Percentiles rank a stretch among this genome's conserved stretches.
Evolutionary conservation across 2,888 invertebrate species (phyloP).

Genomic region (Arctia plantaginis): DNA sequence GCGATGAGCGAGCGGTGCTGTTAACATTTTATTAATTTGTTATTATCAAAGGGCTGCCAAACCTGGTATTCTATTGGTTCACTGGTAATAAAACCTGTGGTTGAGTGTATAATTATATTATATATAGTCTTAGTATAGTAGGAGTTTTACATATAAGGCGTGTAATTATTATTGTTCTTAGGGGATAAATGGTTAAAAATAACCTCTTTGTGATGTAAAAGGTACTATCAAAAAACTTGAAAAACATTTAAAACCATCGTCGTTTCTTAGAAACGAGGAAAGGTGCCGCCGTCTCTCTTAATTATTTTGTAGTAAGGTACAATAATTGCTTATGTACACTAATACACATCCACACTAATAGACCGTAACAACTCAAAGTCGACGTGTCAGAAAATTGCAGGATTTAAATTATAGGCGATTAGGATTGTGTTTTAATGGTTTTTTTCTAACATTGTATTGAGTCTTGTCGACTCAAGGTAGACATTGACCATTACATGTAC

Average conservation of each 20-base stretch:
- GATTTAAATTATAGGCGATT: background rate
- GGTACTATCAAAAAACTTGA: background rate
- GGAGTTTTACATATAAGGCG: constrained; percentile 9
- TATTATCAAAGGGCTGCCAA: constrained; percentile 84
- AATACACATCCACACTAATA: background rate
- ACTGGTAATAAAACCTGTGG: constrained; percentile 46
- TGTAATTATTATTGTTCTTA: constrained; percentile 8
- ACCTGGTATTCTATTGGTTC: constrained; percentile 62
- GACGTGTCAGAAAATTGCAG: background rate
- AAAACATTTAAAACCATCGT: background rate
- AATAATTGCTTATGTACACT: background rate
- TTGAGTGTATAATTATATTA: constrained; percentile 6
- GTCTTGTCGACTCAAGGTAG: constrained; percentile 1
- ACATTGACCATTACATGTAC: constrained; percentile 1
- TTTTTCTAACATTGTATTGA: background rate
- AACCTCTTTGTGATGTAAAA: background rate
- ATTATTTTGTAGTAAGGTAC: background rate
- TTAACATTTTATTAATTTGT: constrained; percentile 87
- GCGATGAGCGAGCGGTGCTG: constrained; percentile 91
- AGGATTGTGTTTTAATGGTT: background rate
- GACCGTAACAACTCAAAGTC: background rate
- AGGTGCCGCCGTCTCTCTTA: background rate
- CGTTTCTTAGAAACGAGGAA: background rate
- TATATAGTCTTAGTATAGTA: background rate
- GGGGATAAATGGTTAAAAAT: background rate